Evolutionary conservation across 2,113 vertebrate genomes (phyloP).

Genomic region (Colinus virginianus): DNA sequence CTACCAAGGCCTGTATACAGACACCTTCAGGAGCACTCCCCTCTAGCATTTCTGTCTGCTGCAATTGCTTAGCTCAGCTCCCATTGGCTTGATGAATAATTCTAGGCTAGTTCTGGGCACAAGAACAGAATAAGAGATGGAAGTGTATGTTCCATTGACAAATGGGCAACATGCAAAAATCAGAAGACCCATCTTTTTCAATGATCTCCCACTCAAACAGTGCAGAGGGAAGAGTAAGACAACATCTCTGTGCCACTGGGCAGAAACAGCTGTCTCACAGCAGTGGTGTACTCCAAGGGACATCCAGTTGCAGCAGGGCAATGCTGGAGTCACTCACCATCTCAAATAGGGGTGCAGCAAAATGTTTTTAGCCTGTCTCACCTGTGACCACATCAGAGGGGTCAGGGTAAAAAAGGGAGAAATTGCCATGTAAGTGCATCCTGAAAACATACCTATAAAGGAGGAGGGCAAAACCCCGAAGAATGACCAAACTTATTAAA

Average conservation of each 20-base stretch:
- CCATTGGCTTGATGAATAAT: not conserved
- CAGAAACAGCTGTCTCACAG: not conserved
- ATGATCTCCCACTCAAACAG: not conserved
- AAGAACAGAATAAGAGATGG: not conserved
- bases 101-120: not conserved
- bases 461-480: not conserved
- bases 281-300: not conserved
- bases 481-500: not conserved
- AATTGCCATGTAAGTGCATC: not conserved
- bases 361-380: not conserved
- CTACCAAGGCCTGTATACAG: not conserved
- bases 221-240: not conserved
- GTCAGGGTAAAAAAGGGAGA: not conserved
- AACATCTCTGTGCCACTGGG: not conserved
- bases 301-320: not conserved
- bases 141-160: not conserved
- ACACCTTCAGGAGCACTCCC: accelerated
- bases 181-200: not conserved
- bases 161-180: not conserved
- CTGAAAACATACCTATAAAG: not conserved
- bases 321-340: not conserved
- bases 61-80: not conserved
- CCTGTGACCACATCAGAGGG: not conserved
- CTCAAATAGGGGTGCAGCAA: not conserved
- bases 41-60: not conserved